Evolutionary conservation across 2,113 vertebrate species (phyloP).

Genomic region (Apteryx mantelli): DNA sequence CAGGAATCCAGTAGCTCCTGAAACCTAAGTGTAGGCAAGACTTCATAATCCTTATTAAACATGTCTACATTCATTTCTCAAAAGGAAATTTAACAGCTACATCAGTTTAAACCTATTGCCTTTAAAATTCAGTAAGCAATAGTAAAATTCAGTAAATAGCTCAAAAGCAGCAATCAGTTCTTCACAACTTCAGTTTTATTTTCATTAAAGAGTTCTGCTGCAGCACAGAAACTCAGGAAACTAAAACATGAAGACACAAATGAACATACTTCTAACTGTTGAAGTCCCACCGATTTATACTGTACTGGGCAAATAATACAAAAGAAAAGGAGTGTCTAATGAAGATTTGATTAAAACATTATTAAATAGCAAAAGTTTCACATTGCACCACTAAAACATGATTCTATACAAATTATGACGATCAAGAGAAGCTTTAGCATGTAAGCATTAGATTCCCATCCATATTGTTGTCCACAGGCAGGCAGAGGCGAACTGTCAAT

Average conservation of each 20-base stretch:
- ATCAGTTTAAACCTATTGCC: neutral
- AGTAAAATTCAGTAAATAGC: neutral
- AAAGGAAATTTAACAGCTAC: neutral
- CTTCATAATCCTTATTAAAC: neutral
- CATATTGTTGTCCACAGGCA: slow-evolving; percentile 52
- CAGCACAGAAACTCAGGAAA: neutral
- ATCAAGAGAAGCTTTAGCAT: slow-evolving; percentile 39
- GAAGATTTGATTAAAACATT: neutral
- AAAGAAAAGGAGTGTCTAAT: neutral
- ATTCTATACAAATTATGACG: neutral
- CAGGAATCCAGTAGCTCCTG: neutral
- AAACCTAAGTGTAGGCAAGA: neutral
- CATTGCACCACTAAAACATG: neutral
- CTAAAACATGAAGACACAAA: neutral
- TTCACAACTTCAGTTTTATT: neutral
- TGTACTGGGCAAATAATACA: neutral
- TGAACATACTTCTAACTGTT: neutral
- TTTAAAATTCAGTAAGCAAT: neutral
- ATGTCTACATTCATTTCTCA: neutral
- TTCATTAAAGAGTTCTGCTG: neutral
- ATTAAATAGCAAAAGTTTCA: slow-evolving; percentile 31
- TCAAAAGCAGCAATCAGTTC: neutral
- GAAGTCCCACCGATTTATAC: neutral
- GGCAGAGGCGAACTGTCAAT: neutral
- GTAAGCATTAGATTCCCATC: slow-evolving; percentile 66